Conservation (phyloP, 2,888 invertebrate species). For the Fabriciana adippe region DNA sequence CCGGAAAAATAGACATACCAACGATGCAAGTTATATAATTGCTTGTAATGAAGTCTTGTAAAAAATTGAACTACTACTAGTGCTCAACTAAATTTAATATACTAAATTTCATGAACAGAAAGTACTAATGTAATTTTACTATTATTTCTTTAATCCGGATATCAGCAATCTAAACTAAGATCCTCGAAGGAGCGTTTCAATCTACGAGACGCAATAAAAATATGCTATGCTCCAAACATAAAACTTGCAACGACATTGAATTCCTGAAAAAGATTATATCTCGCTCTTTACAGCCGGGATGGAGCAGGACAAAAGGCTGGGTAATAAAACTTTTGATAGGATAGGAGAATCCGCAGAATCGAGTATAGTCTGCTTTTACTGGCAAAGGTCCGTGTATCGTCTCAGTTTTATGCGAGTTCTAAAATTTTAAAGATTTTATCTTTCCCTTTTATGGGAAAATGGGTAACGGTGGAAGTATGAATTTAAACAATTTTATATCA, state of each 20-base stretch:
- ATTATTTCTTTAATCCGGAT: constrained; percentile 29
- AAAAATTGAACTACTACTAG: too few relatives aligned
- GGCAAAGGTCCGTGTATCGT: constrained; percentile 63
- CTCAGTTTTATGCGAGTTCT: constrained; percentile 63
- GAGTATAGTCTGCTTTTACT: constrained; percentile 73
- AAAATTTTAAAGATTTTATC: constrained; percentile 68
- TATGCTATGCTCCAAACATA: constrained; percentile 75
- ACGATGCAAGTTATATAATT: too few relatives aligned
- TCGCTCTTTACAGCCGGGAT: constrained; percentile 68
- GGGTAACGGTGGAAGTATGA: constrained; percentile 26
- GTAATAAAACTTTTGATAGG: constrained; percentile 80
- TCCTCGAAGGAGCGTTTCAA: constrained; percentile 62
- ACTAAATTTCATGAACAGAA: not conserved
- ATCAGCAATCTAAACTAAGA: constrained; percentile 29
- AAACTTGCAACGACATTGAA: constrained; percentile 79
- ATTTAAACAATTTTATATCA: constrained; percentile 30
- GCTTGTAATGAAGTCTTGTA: too few relatives aligned
- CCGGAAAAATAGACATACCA: too few relatives aligned
- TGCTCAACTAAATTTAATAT: not conserved
- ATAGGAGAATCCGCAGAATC: constrained; percentile 74
- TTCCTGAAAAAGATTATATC: constrained; percentile 78
- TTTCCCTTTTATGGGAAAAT: constrained; percentile 48
- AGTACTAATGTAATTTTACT: constrained; percentile 15
- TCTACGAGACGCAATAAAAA: constrained; percentile 76
- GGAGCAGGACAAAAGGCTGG: constrained; percentile 68